phyloP scores from a whole-genome alignment of 92 coral and sea anemone species.

The Porites rus region DNA sequence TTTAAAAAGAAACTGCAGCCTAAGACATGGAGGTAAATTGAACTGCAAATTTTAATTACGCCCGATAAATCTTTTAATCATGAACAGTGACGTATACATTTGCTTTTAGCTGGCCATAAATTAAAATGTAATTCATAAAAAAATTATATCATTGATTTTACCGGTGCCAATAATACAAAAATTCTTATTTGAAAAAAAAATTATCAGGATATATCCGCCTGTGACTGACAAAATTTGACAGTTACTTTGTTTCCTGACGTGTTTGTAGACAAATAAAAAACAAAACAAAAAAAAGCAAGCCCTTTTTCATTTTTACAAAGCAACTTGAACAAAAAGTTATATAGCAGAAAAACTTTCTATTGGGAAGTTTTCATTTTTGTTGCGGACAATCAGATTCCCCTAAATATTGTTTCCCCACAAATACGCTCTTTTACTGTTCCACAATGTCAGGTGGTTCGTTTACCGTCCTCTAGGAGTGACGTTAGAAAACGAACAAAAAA shows the following conservation, averaged over 20 bases:
- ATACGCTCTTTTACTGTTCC: no score
- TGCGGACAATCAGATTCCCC: no score
- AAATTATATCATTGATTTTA: neutral
- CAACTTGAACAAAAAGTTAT: no score
- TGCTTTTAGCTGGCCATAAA: conserved; percentile 4
- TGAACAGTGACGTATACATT: conserved; percentile 1
- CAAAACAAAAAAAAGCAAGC: neutral
- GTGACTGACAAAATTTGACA: neutral
- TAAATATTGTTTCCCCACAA: no score
- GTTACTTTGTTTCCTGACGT: neutral
- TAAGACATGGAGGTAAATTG: neutral
- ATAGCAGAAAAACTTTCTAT: no score
- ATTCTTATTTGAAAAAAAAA: neutral
- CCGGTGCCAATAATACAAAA: neutral
- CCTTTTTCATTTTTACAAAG: neutral
- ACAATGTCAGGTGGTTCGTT: no score
- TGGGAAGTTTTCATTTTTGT: no score
- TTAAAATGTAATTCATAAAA: neutral
- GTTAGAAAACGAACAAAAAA: no score
- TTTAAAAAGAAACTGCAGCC: neutral
- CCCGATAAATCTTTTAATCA: conserved; percentile 6
- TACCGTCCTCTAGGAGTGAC: no score
- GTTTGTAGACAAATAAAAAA: neutral
- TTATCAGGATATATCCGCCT: neutral
- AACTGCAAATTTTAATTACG: neutral